A percentile compares a stretch with the other conserved stretches of the same genome.
These are phyloP conservation scores for Ceramica pisi DNA, from an alignment of 2,888 invertebrate species.

Conservation along the genomic window DNA sequence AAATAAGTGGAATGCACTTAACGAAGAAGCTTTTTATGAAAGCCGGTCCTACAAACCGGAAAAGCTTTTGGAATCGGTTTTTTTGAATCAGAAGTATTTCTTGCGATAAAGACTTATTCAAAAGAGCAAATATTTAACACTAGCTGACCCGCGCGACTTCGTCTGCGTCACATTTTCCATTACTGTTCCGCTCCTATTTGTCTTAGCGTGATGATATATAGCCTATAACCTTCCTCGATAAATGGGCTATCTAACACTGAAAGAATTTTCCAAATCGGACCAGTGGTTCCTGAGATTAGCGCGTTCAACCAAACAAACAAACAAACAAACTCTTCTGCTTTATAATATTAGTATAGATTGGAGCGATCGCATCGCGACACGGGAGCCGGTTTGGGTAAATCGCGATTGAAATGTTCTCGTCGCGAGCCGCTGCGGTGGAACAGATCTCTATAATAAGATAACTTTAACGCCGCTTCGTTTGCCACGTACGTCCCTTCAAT, in stretches of 20 bases:
- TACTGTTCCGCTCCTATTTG: too few relatives aligned
- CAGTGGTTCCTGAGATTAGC: too few relatives aligned
- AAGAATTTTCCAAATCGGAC: too few relatives aligned
- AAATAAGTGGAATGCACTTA: constrained; percentile 60
- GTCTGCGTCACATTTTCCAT: too few relatives aligned
- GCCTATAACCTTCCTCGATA: too few relatives aligned
- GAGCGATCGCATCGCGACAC: constrained; percentile 76
- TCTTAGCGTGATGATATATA: too few relatives aligned
- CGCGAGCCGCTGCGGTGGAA: constrained; percentile 64
- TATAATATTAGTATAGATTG: too few relatives aligned
- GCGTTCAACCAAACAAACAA: too few relatives aligned
- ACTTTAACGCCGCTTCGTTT: constrained; percentile 65
- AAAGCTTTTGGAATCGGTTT: constrained; percentile 32
- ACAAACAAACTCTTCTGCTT: too few relatives aligned
- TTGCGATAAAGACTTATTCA: constrained; percentile 62
- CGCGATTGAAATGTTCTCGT: constrained; percentile 85
- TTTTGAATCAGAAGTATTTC: constrained; percentile 36
- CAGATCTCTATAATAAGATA: constrained; percentile 78
- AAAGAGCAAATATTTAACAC: constrained; percentile 74
- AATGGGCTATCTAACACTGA: too few relatives aligned
- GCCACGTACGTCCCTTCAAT: constrained; percentile 77
- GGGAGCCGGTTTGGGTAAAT: constrained; percentile 81
- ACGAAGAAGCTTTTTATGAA: constrained; percentile 47
- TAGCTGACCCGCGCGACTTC: too few relatives aligned
- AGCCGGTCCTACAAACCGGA: constrained; percentile 41